Base-by-base conservation (phyloP, 2,888 invertebrate species). In the Terebella lapidaria region DNA sequence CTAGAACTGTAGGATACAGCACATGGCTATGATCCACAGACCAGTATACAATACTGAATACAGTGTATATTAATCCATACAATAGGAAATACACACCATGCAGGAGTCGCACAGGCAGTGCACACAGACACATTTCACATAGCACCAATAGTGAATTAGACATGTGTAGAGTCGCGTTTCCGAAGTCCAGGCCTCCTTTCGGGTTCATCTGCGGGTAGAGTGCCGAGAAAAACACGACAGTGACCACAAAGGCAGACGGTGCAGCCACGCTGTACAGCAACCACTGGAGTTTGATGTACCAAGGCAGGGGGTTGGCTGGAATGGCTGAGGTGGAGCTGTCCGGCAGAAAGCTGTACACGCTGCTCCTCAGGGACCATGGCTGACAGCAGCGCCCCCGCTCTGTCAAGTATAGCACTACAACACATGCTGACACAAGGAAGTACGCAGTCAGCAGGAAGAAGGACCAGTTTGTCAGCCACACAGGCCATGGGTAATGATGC, bases 381-480 rank as follows among this genome's bases (percentile, higher is more conserved):
- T 42, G 57, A 35, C 47, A 25, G 46, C 47, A 42, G n/a, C 54
- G 15, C 10, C 22, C n/a, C 45, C 58, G 1, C 1, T 25, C 56
- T 24, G n/a, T 35, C 4, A 24, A 22, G 26, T 56, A 35, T 15
- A 54, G 15, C 10, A 62, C 18, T 15, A 60, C 30, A 20, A 60
- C 59, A 28, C 53, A 51, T 15, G 54, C 52, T 3, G 63, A 30
- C 30, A 59, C 54, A 22, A 69, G 57, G 15, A 74, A 59, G 54
- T 76, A 72, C 4, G 71, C 26, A 1, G 71, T 66, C 4, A 76
- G 66, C 28, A 74, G 57, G 3, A 70, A 58, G 63, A 74, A 77
- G 15, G 75, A 70, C 77, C 77, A 77, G 62, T 71, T 74, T n/a
- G 77, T 77, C 22, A 77, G 67, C 57, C 69, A 77, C 10, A 70